Evolutionary conservation across 1,140 invertebrate species (phyloP).

Genomic region (Microplitis demolitor): DNA sequence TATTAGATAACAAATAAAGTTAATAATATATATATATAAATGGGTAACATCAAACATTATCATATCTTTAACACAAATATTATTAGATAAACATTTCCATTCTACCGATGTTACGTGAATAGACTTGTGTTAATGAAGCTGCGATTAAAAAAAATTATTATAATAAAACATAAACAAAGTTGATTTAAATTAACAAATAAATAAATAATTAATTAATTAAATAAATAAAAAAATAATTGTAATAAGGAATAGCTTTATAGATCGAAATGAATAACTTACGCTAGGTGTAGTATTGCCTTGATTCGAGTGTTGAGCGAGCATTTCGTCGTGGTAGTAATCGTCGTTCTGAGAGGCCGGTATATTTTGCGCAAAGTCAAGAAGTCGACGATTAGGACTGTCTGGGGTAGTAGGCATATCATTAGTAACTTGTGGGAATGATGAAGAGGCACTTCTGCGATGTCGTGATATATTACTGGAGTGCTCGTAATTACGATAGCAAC

Average conservation of each 20-base stretch:
- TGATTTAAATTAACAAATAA: background rate
- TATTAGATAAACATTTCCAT: background rate
- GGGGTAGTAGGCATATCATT: constrained; percentile 56
- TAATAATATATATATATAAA: background rate
- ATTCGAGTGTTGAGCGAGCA: constrained; percentile 51
- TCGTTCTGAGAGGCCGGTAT: constrained; percentile 56
- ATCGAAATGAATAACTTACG: constrained; percentile 47
- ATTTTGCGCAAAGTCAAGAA: constrained; percentile 60
- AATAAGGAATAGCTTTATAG: background rate
- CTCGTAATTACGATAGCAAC: constrained; percentile 86
- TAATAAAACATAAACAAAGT: background rate
- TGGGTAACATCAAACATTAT: constrained; percentile 13
- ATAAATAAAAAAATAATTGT: background rate
- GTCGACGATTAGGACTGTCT: constrained; percentile 59
- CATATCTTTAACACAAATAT: constrained; percentile 2
- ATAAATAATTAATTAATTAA: background rate
- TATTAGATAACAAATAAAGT: background rate
- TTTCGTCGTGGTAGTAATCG: constrained; percentile 54
- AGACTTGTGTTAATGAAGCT: background rate
- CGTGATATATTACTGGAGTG: constrained; percentile 66
- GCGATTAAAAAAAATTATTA: background rate
- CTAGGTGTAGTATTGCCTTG: constrained; percentile 56
- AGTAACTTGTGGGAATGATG: constrained; percentile 67
- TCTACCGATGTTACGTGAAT: constrained; percentile 23
- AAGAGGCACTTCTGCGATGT: constrained; percentile 68